Evolutionary conservation across 1,140 invertebrate genomes (phyloP).

Genomic region (Zelostemma sp.): DNA sequence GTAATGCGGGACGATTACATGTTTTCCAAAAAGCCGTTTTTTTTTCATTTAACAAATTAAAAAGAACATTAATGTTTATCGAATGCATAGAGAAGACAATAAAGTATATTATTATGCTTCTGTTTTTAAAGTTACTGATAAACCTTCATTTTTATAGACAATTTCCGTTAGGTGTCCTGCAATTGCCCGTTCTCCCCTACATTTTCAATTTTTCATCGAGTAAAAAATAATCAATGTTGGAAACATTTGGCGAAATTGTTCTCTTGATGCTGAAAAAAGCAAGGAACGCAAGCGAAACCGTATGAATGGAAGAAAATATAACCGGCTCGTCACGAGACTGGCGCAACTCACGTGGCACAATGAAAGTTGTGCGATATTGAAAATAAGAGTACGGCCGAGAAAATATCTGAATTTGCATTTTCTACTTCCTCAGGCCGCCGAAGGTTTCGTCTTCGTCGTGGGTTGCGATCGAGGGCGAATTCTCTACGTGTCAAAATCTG

Average conservation of each 20-base stretch:
- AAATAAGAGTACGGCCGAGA: slow-evolving; percentile 3
- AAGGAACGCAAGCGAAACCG: slow-evolving; percentile 6
- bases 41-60: not conserved
- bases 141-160: no score
- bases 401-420: slow-evolving; percentile 12
- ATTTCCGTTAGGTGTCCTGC: no score
- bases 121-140: no score
- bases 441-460: slow-evolving; percentile 94
- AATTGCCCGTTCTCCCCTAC: no score
- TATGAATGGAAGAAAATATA: slow-evolving; percentile 15
- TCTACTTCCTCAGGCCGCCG: slow-evolving; percentile 77
- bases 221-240: no score
- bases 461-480: slow-evolving; percentile 92
- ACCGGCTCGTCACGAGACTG: slow-evolving; percentile 4
- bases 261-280: no score
- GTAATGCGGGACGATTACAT: no score
- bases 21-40: no score
- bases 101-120: no score
- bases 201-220: no score
- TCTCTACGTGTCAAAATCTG: slow-evolving; percentile 92
- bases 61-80: not conserved
- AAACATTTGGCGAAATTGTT: no score
- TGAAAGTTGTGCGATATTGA: slow-evolving; percentile 1
- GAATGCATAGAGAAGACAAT: no score
- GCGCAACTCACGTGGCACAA: slow-evolving; percentile 24